Percentiles rank a stretch among this genome's conserved stretches.
Conservation (phyloP, 2,888 invertebrate genomes). For the Exephanes ischioxanthus region DNA sequence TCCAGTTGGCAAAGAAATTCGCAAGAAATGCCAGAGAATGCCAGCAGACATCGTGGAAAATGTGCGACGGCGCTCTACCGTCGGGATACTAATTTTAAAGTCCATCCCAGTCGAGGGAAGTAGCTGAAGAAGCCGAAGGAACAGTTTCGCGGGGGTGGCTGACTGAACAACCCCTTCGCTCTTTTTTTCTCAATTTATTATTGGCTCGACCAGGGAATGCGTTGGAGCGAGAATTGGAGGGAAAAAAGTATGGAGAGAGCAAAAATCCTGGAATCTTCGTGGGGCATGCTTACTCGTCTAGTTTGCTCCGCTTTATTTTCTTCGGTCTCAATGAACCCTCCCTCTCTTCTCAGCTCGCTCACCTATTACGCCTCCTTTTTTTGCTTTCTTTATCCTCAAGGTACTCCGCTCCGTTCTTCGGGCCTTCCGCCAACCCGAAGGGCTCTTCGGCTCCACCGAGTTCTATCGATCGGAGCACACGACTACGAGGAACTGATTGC, state of each 20-base stretch:
- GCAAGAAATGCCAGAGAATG: slow-evolving; percentile 70
- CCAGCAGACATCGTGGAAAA: slow-evolving; percentile 66
- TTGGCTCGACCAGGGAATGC: slow-evolving; percentile 22
- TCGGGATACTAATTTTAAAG: slow-evolving; percentile 61
- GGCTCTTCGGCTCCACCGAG: not conserved
- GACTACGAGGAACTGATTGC: slow-evolving; percentile 6
- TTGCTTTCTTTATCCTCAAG: not conserved
- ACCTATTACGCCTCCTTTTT: slow-evolving; percentile 13
- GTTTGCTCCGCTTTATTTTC: slow-evolving; percentile 12
- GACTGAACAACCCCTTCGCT: not conserved
- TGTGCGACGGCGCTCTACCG: slow-evolving; percentile 29
- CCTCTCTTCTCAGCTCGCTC: not conserved
- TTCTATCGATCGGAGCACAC: slow-evolving; percentile 19
- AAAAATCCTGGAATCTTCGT: slow-evolving; percentile 18
- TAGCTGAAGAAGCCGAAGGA: slow-evolving; percentile 5
- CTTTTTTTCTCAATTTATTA: slow-evolving; percentile 1
- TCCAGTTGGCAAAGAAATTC: slow-evolving; percentile 71
- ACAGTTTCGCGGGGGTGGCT: not conserved
- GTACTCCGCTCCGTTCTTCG: slow-evolving; percentile 9
- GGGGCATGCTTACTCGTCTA: not conserved
- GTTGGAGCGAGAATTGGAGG: not conserved
- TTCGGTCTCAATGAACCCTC: not conserved
- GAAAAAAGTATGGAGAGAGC: not conserved
- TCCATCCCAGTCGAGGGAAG: slow-evolving; percentile 11
- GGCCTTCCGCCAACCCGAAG: slow-evolving; percentile 8